A percentile compares a stretch with the other conserved stretches of the same genome.
phyloP scores from a whole-genome alignment of 2,113 vertebrate genomes.

The Mormoops blainvillei region DNA sequence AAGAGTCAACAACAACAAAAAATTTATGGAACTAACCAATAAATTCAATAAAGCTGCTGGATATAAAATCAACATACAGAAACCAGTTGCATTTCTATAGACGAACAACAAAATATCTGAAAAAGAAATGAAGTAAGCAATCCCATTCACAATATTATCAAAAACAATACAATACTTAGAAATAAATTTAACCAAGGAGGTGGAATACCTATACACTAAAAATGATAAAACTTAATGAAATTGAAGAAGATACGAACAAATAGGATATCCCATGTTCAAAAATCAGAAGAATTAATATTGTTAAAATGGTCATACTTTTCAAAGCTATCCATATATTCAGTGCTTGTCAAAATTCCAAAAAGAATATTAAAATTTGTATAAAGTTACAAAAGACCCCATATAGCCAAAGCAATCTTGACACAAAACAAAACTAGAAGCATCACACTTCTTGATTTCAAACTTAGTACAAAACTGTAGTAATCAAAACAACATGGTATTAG shows the following conservation, averaged over 20 bases:
- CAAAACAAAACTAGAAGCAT: neutral
- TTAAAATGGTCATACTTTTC: neutral
- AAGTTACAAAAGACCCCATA: neutral
- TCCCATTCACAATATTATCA: neutral
- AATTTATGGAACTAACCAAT: neutral
- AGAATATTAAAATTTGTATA: neutral
- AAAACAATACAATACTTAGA: neutral
- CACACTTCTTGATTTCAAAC: neutral
- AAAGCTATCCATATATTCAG: neutral
- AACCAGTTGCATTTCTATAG: neutral
- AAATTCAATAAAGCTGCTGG: neutral
- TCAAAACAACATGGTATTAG: neutral
- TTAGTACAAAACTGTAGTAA: neutral
- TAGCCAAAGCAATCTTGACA: neutral
- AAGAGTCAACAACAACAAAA: neutral
- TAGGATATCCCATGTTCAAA: no score
- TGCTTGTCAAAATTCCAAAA: no score
- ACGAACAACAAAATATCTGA: neutral
- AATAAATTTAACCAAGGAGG: neutral
- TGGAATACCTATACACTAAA: neutral
- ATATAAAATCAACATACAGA: neutral
- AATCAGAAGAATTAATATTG: neutral
- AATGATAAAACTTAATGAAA: neutral
- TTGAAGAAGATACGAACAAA: neutral
- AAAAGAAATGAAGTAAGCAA: neutral